phyloP scores from a whole-genome alignment of 2,797 vertebrate genomes.

The Podarcis lilfordi region DNA sequence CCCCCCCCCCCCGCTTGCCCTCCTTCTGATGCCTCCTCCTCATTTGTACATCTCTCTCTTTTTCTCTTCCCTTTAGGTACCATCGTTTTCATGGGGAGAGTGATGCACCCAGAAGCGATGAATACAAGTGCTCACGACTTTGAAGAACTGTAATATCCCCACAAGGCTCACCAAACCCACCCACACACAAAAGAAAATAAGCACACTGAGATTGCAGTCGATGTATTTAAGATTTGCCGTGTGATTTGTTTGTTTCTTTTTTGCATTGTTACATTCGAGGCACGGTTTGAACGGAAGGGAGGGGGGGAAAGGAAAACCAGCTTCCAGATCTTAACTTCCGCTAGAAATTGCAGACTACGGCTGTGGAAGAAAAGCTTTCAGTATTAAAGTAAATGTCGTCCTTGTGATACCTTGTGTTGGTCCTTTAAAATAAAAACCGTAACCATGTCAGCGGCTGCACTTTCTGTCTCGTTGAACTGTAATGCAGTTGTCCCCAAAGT shows the following conservation, averaged over 20 bases:
- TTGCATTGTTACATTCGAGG: slow-evolving; percentile 62
- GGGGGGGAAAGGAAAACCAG: slow-evolving; percentile 26
- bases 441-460: slow-evolving; percentile 66
- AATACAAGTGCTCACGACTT: slow-evolving; percentile 88
- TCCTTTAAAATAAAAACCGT: slow-evolving; percentile 80
- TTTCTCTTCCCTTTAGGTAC: slow-evolving; percentile 77
- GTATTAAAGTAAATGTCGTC: slow-evolving; percentile 73
- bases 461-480: slow-evolving; percentile 64
- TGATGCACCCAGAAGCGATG: slow-evolving; percentile 95
- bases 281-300: slow-evolving; percentile 58
- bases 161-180: slow-evolving; percentile 27
- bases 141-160: slow-evolving; percentile 87
- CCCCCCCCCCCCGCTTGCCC: no score
- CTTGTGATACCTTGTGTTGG: slow-evolving; percentile 71
- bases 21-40: background rate
- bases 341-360: slow-evolving; percentile 60
- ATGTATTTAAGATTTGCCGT: slow-evolving; percentile 78
- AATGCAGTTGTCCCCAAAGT: background rate
- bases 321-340: slow-evolving; percentile 63
- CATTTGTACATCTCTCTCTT: background rate
- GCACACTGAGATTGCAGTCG: slow-evolving; percentile 77
- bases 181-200: slow-evolving; percentile 68
- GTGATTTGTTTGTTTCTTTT: slow-evolving; percentile 60
- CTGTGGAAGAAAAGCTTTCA: slow-evolving; percentile 73
- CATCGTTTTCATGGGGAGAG: slow-evolving; percentile 95